These are phyloP conservation scores for Chaetogeoica ovagalla DNA, from an alignment of 2,888 invertebrate genomes.

Conservation along the genomic window DNA sequence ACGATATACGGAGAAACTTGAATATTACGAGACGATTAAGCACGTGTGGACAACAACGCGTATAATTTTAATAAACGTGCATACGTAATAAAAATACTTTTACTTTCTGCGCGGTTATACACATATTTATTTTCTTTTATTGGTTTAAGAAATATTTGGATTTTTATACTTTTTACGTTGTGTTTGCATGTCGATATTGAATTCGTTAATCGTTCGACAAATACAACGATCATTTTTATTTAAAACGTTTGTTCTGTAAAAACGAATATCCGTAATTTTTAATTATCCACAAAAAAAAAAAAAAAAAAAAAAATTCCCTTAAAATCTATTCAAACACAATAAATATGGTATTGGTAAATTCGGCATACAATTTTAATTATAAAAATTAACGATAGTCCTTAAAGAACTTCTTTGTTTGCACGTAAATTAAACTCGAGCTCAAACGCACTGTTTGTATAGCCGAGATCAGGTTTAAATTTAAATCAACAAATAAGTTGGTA, in stretches of 20 bases:
- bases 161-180: not conserved
- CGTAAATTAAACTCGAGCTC: not conserved
- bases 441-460: not conserved
- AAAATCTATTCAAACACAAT: conserved; percentile 3
- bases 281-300: too few relatives aligned
- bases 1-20: not conserved
- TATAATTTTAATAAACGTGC: too few relatives aligned
- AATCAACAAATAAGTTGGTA: not conserved
- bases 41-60: not conserved
- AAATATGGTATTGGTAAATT: not conserved
- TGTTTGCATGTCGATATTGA: not conserved
- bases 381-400: not conserved
- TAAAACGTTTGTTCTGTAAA: not conserved
- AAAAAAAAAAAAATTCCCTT: not conserved
- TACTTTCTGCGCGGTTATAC: not conserved
- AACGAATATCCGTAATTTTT: too few relatives aligned
- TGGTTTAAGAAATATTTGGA: not conserved
- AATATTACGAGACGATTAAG: not conserved
- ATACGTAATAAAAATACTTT: not conserved
- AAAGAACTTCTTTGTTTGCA: not conserved
- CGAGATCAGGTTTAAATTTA: conserved; percentile 9
- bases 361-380: not conserved
- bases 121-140: not conserved
- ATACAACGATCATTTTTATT: not conserved
- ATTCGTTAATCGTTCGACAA: not conserved